These are phyloP conservation scores for Crotalus helleri DNA, from an alignment of 2,113 vertebrate genomes.

Conservation along the genomic window DNA sequence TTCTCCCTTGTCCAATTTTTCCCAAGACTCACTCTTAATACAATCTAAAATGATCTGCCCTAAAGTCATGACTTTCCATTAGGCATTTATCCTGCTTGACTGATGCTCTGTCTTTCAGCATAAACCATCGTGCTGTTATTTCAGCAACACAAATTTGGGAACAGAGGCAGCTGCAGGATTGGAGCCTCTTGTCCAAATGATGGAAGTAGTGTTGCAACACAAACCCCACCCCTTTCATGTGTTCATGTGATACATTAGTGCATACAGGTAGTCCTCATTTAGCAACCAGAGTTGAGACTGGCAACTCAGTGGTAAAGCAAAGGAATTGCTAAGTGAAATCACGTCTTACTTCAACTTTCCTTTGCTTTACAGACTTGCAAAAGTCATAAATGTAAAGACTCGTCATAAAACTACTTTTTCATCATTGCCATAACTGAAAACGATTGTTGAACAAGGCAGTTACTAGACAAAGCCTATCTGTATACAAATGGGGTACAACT, in stretches of 20 bases:
- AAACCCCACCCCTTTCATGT: background rate
- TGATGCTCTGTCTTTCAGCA: background rate
- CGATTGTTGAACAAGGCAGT: background rate
- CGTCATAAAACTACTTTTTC: background rate
- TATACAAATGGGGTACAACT: background rate
- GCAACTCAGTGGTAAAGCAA: background rate
- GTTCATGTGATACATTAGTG: background rate
- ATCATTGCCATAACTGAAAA: background rate
- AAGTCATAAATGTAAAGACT: background rate
- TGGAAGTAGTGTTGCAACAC: background rate
- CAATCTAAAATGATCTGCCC: background rate
- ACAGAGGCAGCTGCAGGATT: background rate
- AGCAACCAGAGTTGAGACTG: background rate
- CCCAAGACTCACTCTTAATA: background rate
- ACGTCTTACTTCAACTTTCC: background rate
- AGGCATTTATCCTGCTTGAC: background rate
- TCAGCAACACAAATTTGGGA: background rate
- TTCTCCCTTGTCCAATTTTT: background rate
- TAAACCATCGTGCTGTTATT: background rate
- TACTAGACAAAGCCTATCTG: background rate
- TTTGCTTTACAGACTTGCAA: background rate
- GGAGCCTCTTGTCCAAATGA: background rate
- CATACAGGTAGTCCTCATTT: too few species aligned
- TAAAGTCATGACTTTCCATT: background rate
- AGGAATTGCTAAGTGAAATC: background rate